Evolutionary conservation across 2,113 vertebrate genomes (phyloP), one percentile per base, ranked within the genome.

Genomic region (Bungarus multicinctus): DNA sequence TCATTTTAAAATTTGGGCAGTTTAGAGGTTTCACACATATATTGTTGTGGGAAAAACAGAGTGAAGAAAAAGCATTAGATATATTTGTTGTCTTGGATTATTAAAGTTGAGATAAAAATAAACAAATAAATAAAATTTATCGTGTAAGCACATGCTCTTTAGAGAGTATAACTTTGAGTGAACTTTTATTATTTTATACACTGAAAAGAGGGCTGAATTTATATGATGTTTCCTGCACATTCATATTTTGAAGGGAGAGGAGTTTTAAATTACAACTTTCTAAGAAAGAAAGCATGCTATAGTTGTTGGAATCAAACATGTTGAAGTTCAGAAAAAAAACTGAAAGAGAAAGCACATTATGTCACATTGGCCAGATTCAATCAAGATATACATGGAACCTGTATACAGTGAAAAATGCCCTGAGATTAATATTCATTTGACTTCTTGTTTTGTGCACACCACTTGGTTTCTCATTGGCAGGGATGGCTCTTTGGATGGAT

Each of bases 1-100:
- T 39, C 23, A 7, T 89, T 89, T 93, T 91, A 93, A 93, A 74
- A 87, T 60, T 81, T 81, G 45, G 93, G 50, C 93, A 94, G 94
- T 89, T 94, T 90, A n/a, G 69, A 85, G 88, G 20, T 16, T 69
- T 69, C 30, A 34, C 4, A 18, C 12, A 34, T 69, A 9, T 60
- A 60, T 27, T 11, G 30, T 69, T 69, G 64, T 69, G 30, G 64
- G 12, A n/a, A 69, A 69, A 69, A 34, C 5, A 69, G 30, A n/a
- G 12, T n/a, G 64, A 69, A 69, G 14, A 69, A 69, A 30, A 16
- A 69, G 12, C 30, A 34, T 69, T 69, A 69, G 64, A 69, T 69
- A 34, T 16, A 34, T 34, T 34, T 69, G 30, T 69, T 69, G 30
- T 34, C 30, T n/a, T 69, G 64, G 30, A 34, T 69, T 69, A n/a